Base-by-base conservation (phyloP, 2,113 vertebrate species). In the Malurus elegans region DNA sequence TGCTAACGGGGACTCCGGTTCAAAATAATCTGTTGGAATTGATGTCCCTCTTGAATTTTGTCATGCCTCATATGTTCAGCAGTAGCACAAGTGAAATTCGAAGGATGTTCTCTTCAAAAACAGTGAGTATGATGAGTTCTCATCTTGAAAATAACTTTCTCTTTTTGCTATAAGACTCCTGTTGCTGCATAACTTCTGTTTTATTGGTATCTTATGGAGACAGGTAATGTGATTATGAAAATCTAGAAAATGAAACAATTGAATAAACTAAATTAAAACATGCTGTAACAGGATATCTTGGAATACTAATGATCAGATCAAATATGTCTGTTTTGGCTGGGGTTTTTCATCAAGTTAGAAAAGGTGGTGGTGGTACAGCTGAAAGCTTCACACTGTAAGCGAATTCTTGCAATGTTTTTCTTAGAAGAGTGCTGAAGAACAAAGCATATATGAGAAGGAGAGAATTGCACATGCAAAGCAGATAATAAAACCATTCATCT, bases 61-160 rank as follows among this genome's bases (percentile, higher is more conserved):
- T 99, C 79, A 99, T 99, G 99, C 99, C 99, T 3, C 98, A 98
- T n/a, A 98, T 99, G 99, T 99, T 99, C 96, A 99, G 99, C 83
- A 99, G 98, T 91, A 99, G 99, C 89, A 99, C 98, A 18, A 97
- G 98, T 75, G 98, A 99, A 98, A 98, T 99, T 92, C 98, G 98
- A 92, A 99, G 99, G 95, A 99, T 99, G 98, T 99, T 99, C 96
- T 99, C 99, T 51, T 98, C 98, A 75, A 98, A 98, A 97, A 96
- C 98, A 95, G 99, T 99, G 97, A 98, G 97, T 58, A n/a, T 88
- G 62, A 3, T 26, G 11, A 73, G 76, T 69, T 83, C 18, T 72
- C 2, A n/a, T 32, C 18, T 32, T 64, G 25, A 32, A 61, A 75
- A 26, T 50, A 24, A 3, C 12, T 56, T 44, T 38, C 13, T 14